phyloP scores from a whole-genome alignment of 2,888 invertebrate species.

The Pimpla rufipes region DNA sequence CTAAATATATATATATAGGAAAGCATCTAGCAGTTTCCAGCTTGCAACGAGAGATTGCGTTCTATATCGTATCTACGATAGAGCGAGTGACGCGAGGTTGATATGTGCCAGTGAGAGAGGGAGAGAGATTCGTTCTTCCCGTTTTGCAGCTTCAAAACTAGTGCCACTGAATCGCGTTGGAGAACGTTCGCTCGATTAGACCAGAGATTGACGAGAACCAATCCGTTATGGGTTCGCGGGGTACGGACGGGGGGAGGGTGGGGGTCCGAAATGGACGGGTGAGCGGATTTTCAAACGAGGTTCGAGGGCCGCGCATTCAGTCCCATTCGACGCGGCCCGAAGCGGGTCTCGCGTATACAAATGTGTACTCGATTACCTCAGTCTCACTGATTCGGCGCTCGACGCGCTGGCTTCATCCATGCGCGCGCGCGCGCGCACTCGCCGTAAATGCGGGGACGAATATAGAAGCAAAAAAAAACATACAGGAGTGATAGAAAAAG shows the following conservation, averaged over 20 bases:
- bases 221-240: constrained; percentile 54
- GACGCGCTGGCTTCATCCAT: neutral
- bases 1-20: constrained; percentile 3
- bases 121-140: constrained; percentile 46
- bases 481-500: constrained; percentile 29
- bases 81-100: constrained; percentile 31
- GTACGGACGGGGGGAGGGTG: too few relatives aligned
- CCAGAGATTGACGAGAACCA: constrained; percentile 67
- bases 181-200: constrained; percentile 66
- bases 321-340: constrained; percentile 12
- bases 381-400: constrained; percentile 55
- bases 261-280: constrained; percentile 22
- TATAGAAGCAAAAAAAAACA: constrained; percentile 1
- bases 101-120: constrained; percentile 19
- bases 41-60: constrained; percentile 25
- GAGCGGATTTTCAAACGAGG: constrained; percentile 49
- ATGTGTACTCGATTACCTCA: constrained; percentile 51
- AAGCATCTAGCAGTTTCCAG: constrained; percentile 13
- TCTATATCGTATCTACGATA: constrained; percentile 36
- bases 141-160: constrained; percentile 36
- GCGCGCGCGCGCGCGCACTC: neutral
- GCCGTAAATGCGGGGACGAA: constrained; percentile 7
- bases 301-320: constrained; percentile 36
- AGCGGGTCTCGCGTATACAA: constrained; percentile 5
- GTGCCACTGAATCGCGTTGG: constrained; percentile 13